Base-by-base conservation (phyloP, 2,113 vertebrate species). In the Dipodomys ordii region DNA sequence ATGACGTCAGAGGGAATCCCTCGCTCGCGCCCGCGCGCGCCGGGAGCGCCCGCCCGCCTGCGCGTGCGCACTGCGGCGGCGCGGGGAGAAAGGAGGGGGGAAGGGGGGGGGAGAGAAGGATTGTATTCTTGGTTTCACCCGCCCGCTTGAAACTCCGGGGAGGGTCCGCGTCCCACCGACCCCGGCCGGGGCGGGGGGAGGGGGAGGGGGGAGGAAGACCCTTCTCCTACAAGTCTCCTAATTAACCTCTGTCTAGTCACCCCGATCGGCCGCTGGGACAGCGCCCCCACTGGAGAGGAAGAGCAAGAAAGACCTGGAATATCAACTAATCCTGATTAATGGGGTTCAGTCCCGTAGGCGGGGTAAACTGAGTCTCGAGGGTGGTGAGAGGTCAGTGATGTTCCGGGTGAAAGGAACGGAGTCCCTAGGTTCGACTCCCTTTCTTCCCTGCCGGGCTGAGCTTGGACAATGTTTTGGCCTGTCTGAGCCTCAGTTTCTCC, bases 1-100 rank as follows among this genome's bases (percentile, higher is more conserved):
- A 99, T 99, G 99, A 99, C 99, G 98, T 99, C 99, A 98, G 98
- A 99, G 99, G 99, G 99, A 99, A 98, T 99, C 99, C 99, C 99
- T 99, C 98, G 98, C 98, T 98, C 98, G 97, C 97, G 99, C 98
- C 98, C 98, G 99, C 98, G 98, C 98, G 68, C 49, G 69, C 85
- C 76, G 60, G 44, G n/a, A 72, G n/a, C 68, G 15, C 68, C 68
- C 93, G 97, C 93, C 80, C 72, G 65, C 92, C 92, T 16, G 98
- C 97, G 96, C 97, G 95, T 95, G 97, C 97, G 88, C 95, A 97
- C 90, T 94, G 84, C 64, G 80, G 57, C 79, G 94, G 92, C 88
- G 96, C 86, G 23, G 88, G 87, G 78, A 96, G 92, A 23, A 97
- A 94, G 98, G 98, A 99, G 99, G 99, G 99, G 7, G 98, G 96